Evolutionary conservation across 2,797 vertebrate species (phyloP).

Genomic region (Gambelia wislizenii): DNA sequence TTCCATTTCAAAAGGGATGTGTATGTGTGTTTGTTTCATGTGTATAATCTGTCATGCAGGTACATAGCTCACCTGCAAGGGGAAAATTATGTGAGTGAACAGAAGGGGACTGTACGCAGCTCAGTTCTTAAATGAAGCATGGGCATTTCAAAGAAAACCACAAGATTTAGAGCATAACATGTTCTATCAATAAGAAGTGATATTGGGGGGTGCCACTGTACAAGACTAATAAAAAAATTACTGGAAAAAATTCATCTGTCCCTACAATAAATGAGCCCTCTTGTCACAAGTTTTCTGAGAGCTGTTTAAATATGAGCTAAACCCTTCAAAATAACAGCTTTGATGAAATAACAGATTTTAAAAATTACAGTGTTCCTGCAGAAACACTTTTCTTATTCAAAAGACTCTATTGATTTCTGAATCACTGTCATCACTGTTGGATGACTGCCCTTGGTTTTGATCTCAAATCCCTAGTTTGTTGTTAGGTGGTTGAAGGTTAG

Average conservation of each 20-base stretch:
- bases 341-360: slow-evolving; percentile 32
- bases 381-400: slow-evolving; percentile 26
- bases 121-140: neutral
- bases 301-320: slow-evolving; percentile 39
- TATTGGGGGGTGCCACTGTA: too few relatives aligned
- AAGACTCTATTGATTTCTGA: slow-evolving; percentile 4
- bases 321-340: slow-evolving; percentile 37
- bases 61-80: neutral
- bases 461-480: neutral
- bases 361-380: slow-evolving; percentile 25
- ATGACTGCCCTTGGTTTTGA: neutral
- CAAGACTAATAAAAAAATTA: neutral
- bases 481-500: neutral
- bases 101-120: neutral
- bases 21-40: neutral
- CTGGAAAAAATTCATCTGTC: neutral
- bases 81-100: neutral
- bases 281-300: slow-evolving; percentile 31
- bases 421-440: neutral
- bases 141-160: slow-evolving; percentile 3
- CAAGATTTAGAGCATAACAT: neutral
- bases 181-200: too few relatives aligned
- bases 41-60: neutral
- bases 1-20: slow-evolving; percentile 5
- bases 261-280: slow-evolving; percentile 38